Base-by-base conservation (phyloP, 2,888 invertebrate genomes). In the Pandemis heparana region DNA sequence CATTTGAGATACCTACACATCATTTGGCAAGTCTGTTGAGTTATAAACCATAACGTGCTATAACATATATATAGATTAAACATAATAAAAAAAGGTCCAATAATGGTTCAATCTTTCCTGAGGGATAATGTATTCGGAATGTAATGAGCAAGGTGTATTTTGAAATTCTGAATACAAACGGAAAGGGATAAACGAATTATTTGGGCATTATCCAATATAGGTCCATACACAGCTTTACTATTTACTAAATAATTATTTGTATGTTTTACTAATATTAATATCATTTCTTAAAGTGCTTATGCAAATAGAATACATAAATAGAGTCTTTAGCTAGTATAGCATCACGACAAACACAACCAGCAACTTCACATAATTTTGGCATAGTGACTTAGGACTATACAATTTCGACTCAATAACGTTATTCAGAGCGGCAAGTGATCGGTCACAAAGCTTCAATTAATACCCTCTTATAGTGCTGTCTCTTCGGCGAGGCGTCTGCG, bases 391-490 rank as follows among this genome's bases (percentile, higher is more conserved):
- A 23, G 4, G 16, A 2, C 7, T 32, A 64, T 32, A 32, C 23
- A 32, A 32, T 32, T 32, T 32, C 23, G 23, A 32, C 0, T 2
- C 23, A 32, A 51, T 53, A 51, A 8, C 65, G 16, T 51, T 65
- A 51, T 65, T 32, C 23, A 39, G 16, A 10, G 5, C 6, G 64
- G 14, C 38, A n/a, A 56, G 65, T 38, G 51, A 65, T 63, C 63
- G 32, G 7, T 23, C 63, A 46, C 63, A 62, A 41, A 60, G 60
- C 38, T 18, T 46, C 46, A 23, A 46, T 63, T 63, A 63, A 63
- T 46, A 63, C 62, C 62, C 62, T 60, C 60, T 23, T 23, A 0
- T 46, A 46, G 23, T 32, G 32, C 23, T 56, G 23, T 23, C 56
- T 8, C 43, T 46, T 14, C 18, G 6, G 7, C 14, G 14, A 43